Evolutionary conservation across 2,888 invertebrate genomes (phyloP).

Genomic region (Dermolepida albohirtum): DNA sequence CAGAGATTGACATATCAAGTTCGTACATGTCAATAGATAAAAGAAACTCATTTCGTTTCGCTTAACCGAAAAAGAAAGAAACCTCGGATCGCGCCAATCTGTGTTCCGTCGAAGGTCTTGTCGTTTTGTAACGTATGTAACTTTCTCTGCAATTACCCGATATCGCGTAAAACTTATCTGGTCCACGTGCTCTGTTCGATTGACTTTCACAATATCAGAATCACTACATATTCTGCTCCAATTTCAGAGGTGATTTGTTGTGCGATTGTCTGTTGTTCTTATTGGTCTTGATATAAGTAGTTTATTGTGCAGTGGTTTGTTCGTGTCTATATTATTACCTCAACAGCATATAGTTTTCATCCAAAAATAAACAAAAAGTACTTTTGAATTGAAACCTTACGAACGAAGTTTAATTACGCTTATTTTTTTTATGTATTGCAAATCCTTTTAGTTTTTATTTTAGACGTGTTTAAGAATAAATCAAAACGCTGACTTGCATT

Average conservation of each 20-base stretch:
- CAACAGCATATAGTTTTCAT: no score
- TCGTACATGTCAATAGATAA: conserved; percentile 27
- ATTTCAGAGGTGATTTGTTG: conserved; percentile 33
- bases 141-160: conserved; percentile 33
- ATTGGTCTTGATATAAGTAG: no score
- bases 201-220: conserved; percentile 29
- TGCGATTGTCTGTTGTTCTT: not conserved
- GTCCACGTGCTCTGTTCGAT: conserved; percentile 27
- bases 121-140: conserved; percentile 3
- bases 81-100: not conserved
- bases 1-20: conserved; percentile 30
- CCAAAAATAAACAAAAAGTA: no score
- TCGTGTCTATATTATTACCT: no score
- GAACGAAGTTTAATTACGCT: no score
- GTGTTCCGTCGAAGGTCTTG: not conserved
- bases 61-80: conserved; percentile 14
- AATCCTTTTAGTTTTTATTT: no score
- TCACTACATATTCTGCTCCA: conserved; percentile 17
- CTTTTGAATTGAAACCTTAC: no score
- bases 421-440: no score
- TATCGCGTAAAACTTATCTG: conserved; percentile 28
- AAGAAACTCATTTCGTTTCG: conserved; percentile 21
- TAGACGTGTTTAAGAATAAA: no score
- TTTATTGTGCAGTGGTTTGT: no score
- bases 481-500: no score